Evolutionary conservation across 2,797 vertebrate species (phyloP).

Genomic region (Ptychadena robeensis): DNA sequence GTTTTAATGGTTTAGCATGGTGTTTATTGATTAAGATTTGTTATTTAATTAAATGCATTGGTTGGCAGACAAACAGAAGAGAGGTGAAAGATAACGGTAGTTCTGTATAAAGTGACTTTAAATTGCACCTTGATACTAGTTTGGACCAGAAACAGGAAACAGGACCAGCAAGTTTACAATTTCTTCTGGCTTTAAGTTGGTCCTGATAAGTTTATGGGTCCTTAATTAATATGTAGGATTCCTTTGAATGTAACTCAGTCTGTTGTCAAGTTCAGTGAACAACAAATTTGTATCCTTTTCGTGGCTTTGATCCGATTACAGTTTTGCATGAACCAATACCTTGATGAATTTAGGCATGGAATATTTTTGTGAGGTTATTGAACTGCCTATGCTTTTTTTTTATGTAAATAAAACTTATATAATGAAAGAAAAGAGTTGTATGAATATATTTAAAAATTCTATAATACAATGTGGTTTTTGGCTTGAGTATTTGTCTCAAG

Average conservation of each 20-base stretch:
- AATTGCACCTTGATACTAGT: conserved; percentile 47
- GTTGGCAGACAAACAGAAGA: conserved; percentile 28
- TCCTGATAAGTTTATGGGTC: conserved; percentile 33
- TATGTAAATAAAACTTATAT: neutral
- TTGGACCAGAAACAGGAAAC: conserved; percentile 35
- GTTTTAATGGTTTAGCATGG: conserved; percentile 40
- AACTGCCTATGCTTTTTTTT: conserved; percentile 47
- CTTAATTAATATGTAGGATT: conserved; percentile 24
- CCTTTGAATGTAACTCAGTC: conserved; percentile 57
- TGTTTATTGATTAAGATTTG: conserved; percentile 18
- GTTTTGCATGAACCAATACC: neutral
- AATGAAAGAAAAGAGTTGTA: conserved; percentile 30
- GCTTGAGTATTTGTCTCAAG: conserved; percentile 54
- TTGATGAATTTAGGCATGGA: conserved; percentile 36
- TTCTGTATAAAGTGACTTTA: conserved; percentile 27
- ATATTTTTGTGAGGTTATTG: conserved; percentile 59
- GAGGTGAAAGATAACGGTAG: neutral
- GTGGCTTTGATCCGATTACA: conserved; percentile 46
- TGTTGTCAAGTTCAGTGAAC: conserved; percentile 51
- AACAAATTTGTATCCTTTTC: conserved; percentile 60
- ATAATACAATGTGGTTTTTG: conserved; percentile 55
- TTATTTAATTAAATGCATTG: conserved; percentile 28
- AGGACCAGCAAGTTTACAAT: conserved; percentile 59
- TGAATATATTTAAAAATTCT: conserved; percentile 43
- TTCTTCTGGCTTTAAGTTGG: conserved; percentile 49